Evolutionary conservation across 2,888 invertebrate genomes (phyloP).

Genomic region (Leptopterna dolabrata): DNA sequence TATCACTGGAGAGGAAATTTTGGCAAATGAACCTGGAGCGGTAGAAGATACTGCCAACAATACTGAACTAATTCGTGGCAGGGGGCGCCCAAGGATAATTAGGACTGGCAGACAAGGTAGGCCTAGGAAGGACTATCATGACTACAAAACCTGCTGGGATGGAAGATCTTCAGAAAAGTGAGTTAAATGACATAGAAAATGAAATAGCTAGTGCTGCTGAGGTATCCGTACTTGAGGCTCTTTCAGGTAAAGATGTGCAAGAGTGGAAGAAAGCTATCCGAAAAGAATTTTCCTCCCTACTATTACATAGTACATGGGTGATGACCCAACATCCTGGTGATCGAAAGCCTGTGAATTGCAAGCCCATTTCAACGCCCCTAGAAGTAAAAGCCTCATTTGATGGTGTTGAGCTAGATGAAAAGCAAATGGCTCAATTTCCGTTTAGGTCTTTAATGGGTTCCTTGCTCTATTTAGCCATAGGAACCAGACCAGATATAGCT

Average conservation of each 20-base stretch:
- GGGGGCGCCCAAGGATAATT: neutral
- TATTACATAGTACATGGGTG: neutral
- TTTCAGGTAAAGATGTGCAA: neutral
- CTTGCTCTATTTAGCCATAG: neutral
- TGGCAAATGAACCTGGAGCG: neutral
- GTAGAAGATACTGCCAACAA: neutral
- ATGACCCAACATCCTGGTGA: neutral
- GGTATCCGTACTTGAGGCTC: neutral
- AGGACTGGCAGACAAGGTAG: neutral
- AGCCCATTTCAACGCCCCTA: conserved; percentile 32
- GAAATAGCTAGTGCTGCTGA: neutral
- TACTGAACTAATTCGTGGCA: neutral
- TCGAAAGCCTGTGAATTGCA: conserved; percentile 22
- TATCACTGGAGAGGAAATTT: neutral
- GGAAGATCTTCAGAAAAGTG: neutral
- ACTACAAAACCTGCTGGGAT: neutral
- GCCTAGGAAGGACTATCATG: neutral
- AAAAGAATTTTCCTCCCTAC: neutral
- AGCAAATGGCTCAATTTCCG: neutral
- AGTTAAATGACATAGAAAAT: neutral
- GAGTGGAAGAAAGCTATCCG: neutral
- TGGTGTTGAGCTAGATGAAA: neutral
- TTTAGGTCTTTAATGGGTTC: conserved; percentile 23
- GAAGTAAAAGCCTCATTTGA: conserved; percentile 6
- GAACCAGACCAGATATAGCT: conserved; percentile 23